Evolutionary conservation across 2,888 invertebrate genomes (phyloP).

Genomic region (Myathropa florea): DNA sequence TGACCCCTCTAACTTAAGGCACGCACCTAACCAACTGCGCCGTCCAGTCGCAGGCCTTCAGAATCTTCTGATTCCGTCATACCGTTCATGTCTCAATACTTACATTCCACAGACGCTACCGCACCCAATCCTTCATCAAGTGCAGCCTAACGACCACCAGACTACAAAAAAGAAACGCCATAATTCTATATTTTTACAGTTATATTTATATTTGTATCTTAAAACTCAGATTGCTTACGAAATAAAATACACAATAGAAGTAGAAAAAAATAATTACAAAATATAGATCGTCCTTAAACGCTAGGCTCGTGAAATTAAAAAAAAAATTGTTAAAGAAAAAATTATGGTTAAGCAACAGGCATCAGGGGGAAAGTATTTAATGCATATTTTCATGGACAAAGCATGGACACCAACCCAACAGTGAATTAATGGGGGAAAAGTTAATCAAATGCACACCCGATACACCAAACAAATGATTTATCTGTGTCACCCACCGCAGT

Average conservation of each 20-base stretch:
- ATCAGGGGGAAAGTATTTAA: constrained; percentile 7
- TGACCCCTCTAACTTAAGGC: too few relatives aligned
- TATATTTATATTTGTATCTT: constrained; percentile 62
- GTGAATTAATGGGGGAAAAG: neutral
- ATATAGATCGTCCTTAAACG: neutral
- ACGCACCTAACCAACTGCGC: too few relatives aligned
- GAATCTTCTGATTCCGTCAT: too few relatives aligned
- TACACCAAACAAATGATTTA: constrained; percentile 17
- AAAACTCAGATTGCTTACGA: constrained; percentile 36
- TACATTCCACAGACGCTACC: too few relatives aligned
- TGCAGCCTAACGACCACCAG: too few relatives aligned
- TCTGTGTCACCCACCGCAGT: constrained; percentile 21
- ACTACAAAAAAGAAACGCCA: neutral
- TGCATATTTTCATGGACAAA: constrained; percentile 9
- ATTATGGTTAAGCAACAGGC: neutral
- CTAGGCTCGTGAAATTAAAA: constrained; percentile 12
- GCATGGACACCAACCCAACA: constrained; percentile 46
- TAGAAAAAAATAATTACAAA: constrained; percentile 44
- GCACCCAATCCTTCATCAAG: too few relatives aligned
- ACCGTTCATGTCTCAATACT: too few relatives aligned
- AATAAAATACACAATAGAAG: constrained; percentile 31
- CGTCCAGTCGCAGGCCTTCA: too few relatives aligned
- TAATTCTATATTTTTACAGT: constrained; percentile 34
- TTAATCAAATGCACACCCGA: constrained; percentile 16
- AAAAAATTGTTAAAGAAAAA: neutral